Evolutionary conservation across 2,797 vertebrate genomes (phyloP), one percentile per base, ranked within the genome.

Genomic region (Macropodus opercularis): DNA sequence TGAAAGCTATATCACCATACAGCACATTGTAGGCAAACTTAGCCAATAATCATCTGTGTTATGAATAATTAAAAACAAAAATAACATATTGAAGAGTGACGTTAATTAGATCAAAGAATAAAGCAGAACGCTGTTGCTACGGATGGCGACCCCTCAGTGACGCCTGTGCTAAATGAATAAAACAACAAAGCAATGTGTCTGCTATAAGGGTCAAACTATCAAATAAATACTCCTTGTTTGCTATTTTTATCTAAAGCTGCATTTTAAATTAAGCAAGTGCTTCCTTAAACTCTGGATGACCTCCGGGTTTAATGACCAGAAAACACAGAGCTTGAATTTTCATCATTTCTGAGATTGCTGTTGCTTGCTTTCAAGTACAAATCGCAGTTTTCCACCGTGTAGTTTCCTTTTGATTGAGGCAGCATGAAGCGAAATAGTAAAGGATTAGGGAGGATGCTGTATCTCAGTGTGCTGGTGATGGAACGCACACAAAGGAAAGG

Each of bases 181-280:
- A 60, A 65, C 22, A 63, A 52, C 58, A 55, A 50, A 50, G 44
- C 42, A 17, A 29, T 48, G 19, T 58, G 24, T 21, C 5, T 31
- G 18, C 17, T 48, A 6, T 31, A 32, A 48, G 27, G 26, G 29
- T 38, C 34, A 58, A 68, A 60, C 44, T 63, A 47, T 66, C 14
- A 50, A 41, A 63, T 41, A 47, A 64, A 44, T 53, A 32, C 22
- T 15, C 19, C 48, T 44, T 79, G 47, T 76, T 77, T 66, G 11
- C 52, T 56, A 15, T 32, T 75, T 82, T 83, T 78, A 85, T 85
- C 81, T 74, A 85, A 80, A 59, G 1, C 15, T 44, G n/a, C 52
- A 75, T 77, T 66, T 69, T 72, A 44, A 80, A 68, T 84, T 62
- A 72, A 80, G 72, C 36, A 52, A 62, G 44, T 18, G 2, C 31